Base-by-base conservation (phyloP, 2,888 invertebrate species). In the Magallana nippona region DNA sequence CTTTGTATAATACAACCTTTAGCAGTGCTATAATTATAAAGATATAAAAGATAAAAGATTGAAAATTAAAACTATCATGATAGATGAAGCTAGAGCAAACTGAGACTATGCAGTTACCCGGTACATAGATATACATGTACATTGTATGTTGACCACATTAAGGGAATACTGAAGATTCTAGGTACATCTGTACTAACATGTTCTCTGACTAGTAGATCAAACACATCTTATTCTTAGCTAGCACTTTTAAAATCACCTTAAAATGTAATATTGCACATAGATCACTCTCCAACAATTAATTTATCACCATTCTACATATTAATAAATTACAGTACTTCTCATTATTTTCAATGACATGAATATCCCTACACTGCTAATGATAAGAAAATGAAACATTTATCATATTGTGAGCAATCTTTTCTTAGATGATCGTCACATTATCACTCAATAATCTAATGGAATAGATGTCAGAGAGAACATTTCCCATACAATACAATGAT, bases 171-270 rank as follows among this genome's bases (percentile, higher is more conserved):
- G 71, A 32, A 22, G 32, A 71, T 22, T 71, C 71, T 71, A 71
- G 13, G 27, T 11, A 71, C 71, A 71, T 71, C 71, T 71, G 71
- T 15, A 71, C 71, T 71, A 32, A 71, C 32, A 71, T 27, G 22
- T 71, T 32, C 71, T 27, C 71, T 71, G 71, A 71, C 71, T 71
- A 71, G 71, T 71, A 71, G 11, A 71, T 71, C 71, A 71, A 32
- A 71, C 19, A 22, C 27, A 11, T 71, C 27, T 71, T 27, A 63
- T 71, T 71, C 27, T 71, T 22, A 71, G 22, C 71, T 71, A 71
- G 71, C 71, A 71, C 71, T 71, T 71, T 27, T 1, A 22, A 71
- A 71, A 63, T 22, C 10, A 71, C 27, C 71, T 27, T 27, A 71
- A 71, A 27, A 71, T 27, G 27, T 27, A 27, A 63, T 63, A 71